These are phyloP conservation scores for Tupiocoris notatus DNA, from an alignment of 2,888 invertebrate species.

Conservation along the genomic window DNA sequence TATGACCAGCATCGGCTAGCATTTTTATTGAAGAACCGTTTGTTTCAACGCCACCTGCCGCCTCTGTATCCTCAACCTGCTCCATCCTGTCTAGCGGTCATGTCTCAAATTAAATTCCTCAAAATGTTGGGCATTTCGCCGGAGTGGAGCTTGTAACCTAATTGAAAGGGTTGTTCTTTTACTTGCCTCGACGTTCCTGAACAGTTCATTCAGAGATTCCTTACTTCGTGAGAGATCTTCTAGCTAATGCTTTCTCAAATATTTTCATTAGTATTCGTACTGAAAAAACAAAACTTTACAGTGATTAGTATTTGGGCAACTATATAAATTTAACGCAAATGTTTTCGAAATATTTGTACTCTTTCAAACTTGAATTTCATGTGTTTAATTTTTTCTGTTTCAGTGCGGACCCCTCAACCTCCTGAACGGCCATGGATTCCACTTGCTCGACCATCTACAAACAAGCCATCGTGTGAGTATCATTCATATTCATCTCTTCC, in stretches of 20 bases:
- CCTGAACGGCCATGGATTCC: constrained; percentile 96
- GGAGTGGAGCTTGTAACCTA: background rate
- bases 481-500: no score
- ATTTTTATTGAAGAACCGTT: no score
- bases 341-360: background rate
- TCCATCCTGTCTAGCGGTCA: no score
- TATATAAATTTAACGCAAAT: background rate
- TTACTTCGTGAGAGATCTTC: background rate
- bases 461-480: constrained; percentile 87
- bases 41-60: no score
- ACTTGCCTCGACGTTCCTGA: background rate
- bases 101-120: background rate
- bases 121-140: background rate
- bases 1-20: no score
- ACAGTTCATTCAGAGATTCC: background rate
- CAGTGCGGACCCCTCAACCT: constrained; percentile 85
- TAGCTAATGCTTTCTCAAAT: background rate
- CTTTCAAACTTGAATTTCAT: no score
- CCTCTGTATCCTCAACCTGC: no score
- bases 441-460: constrained; percentile 81
- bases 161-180: background rate
- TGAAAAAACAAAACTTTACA: no score
- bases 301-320: no score
- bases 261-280: no score
- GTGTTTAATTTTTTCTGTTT: no score